phyloP scores from a whole-genome alignment of 1,140 invertebrate species.

The Thrips palmi region DNA sequence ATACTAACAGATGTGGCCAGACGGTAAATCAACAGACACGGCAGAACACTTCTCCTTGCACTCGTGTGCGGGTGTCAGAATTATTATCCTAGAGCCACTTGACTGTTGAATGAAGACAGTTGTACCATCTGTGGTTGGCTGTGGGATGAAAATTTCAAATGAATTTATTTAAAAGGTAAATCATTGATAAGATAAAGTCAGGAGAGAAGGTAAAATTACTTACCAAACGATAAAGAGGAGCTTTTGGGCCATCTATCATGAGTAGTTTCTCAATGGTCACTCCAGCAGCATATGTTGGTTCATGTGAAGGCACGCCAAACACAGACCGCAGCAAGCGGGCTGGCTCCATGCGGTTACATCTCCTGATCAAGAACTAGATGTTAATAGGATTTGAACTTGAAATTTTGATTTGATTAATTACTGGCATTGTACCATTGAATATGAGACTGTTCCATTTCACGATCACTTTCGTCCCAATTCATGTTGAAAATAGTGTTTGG shows the following conservation, averaged over 20 bases:
- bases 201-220: slow-evolving; percentile 9
- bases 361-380: slow-evolving; percentile 26
- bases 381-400: background rate
- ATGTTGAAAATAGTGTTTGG: too few species aligned
- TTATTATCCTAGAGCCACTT: slow-evolving; percentile 39
- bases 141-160: slow-evolving; percentile 13
- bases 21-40: slow-evolving; percentile 38
- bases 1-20: slow-evolving; percentile 47
- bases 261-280: slow-evolving; percentile 50
- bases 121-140: slow-evolving; percentile 56
- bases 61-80: slow-evolving; percentile 43
- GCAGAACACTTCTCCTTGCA: slow-evolving; percentile 41
- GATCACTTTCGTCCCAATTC: slow-evolving; percentile 9
- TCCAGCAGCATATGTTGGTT: slow-evolving; percentile 34
- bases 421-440: slow-evolving; percentile 14
- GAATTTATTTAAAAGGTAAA: background rate
- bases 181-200: slow-evolving; percentile 6
- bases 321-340: slow-evolving; percentile 39
- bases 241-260: slow-evolving; percentile 42
- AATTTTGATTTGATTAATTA: slow-evolving; percentile 1
- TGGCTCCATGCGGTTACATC: slow-evolving; percentile 46
- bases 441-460: slow-evolving; percentile 13
- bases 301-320: slow-evolving; percentile 36
- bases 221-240: slow-evolving; percentile 36
- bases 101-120: slow-evolving; percentile 49